Evolutionary conservation across 1,140 invertebrate genomes (phyloP).

Genomic region (Pseudomyrmex cubaensis): DNA sequence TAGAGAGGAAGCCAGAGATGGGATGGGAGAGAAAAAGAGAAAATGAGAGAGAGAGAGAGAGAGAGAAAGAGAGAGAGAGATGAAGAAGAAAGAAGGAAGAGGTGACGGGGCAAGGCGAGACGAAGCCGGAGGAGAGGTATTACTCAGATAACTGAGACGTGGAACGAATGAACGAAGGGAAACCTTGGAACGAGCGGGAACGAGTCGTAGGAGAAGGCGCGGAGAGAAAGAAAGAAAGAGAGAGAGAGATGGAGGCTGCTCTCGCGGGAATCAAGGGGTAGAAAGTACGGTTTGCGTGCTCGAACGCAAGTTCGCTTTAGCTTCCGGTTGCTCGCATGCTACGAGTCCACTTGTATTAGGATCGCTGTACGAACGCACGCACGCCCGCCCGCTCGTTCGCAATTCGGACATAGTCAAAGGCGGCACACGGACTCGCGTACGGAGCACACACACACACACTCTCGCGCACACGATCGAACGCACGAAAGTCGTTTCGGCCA

Average conservation of each 20-base stretch:
- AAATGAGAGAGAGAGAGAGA: not conserved
- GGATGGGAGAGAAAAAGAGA: not conserved
- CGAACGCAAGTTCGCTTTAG: constrained; percentile 74
- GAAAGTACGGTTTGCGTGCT: constrained; percentile 72
- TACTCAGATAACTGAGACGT: constrained; percentile 78
- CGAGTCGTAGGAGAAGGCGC: constrained; percentile 26
- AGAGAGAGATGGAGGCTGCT: constrained; percentile 1
- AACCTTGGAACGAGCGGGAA: constrained; percentile 36
- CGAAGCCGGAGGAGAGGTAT: constrained; percentile 68
- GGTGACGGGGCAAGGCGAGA: no score
- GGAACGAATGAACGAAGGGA: constrained; percentile 76
- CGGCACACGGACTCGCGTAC: constrained; percentile 42
- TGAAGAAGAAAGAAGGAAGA: no score
- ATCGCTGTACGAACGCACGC: constrained; percentile 53
- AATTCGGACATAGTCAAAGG: constrained; percentile 36
- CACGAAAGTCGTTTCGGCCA: constrained; percentile 54
- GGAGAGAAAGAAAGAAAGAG: not conserved
- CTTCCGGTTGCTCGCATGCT: constrained; percentile 79
- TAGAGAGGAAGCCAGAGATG: constrained; percentile 18
- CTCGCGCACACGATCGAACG: constrained; percentile 50
- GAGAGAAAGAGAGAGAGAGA: constrained; percentile 10
- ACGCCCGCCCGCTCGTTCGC: constrained; percentile 2
- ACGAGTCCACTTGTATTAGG: constrained; percentile 76
- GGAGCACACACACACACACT: constrained; percentile 19
- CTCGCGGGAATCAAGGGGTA: constrained; percentile 38